phyloP scores from a whole-genome alignment of 2,888 invertebrate genomes.

The Geophilus truncorum region DNA sequence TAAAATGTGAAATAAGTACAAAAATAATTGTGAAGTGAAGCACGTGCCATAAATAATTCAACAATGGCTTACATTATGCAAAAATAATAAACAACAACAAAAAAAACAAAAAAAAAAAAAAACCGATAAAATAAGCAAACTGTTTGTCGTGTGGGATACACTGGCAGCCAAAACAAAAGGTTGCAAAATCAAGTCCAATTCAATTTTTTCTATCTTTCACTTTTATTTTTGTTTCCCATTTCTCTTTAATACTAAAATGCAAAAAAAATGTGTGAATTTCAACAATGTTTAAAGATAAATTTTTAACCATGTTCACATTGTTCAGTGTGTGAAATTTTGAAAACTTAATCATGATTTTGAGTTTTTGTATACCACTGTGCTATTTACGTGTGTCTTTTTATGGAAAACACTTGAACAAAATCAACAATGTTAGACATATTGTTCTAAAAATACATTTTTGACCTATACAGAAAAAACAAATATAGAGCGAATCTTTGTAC shows the following conservation, averaged over 20 bases:
- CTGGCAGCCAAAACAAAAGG: neutral
- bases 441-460: constrained; percentile 3
- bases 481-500: constrained; percentile 18
- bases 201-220: neutral
- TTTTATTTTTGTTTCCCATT: neutral
- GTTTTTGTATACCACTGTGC: constrained; percentile 27
- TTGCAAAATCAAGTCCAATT: neutral
- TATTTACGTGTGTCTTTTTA: constrained; percentile 25
- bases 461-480: neutral
- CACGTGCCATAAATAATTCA: constrained; percentile 21
- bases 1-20: neutral
- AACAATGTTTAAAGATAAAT: neutral
- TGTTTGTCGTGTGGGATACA: neutral
- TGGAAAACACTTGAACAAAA: constrained; percentile 21
- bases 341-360: neutral
- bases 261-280: constrained; percentile 18
- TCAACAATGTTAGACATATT: constrained; percentile 25
- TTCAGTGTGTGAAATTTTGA: constrained; percentile 3
- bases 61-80: constrained; percentile 6
- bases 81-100: neutral
- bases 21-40: constrained; percentile 11
- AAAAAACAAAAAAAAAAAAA: neutral
- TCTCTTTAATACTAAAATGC: constrained; percentile 18
- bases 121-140: neutral
- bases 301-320: constrained; percentile 14